Percentiles rank a stretch among this genome's conserved stretches.
These are phyloP conservation scores for Tuberolachnus salignus DNA, from an alignment of 2,888 invertebrate genomes.

Conservation along the genomic window DNA sequence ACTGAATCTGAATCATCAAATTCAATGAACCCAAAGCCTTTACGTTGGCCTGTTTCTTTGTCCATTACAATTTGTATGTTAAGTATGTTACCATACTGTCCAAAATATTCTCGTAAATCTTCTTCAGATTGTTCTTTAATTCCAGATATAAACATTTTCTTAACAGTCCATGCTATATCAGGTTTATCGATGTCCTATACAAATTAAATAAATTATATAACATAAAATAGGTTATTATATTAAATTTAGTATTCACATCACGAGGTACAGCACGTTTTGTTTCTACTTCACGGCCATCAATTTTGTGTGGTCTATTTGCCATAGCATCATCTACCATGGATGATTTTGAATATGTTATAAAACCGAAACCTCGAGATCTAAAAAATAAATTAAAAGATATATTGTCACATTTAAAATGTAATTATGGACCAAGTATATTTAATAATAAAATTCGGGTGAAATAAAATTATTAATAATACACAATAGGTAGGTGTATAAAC, in stretches of 20 bases:
- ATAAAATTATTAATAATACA: not conserved
- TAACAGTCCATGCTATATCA: slow-evolving; percentile 90
- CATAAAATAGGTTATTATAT: not conserved
- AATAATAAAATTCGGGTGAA: not conserved
- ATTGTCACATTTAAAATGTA: not conserved
- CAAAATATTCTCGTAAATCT: slow-evolving; percentile 81
- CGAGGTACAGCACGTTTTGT: slow-evolving; percentile 96
- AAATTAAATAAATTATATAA: slow-evolving; percentile 24
- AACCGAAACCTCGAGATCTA: slow-evolving; percentile 94
- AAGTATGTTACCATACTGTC: slow-evolving; percentile 79
- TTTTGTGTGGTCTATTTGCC: slow-evolving; percentile 67
- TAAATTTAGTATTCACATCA: slow-evolving; percentile 63
- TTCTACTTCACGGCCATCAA: slow-evolving; percentile 82
- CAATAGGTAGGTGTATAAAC: no score
- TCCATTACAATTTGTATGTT: slow-evolving; percentile 87
- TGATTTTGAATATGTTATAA: slow-evolving; percentile 92
- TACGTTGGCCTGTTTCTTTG: slow-evolving; percentile 89
- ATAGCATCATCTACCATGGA: slow-evolving; percentile 97
- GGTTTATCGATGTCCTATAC: slow-evolving; percentile 84
- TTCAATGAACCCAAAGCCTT: slow-evolving; percentile 95
- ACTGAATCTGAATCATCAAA: slow-evolving; percentile 97
- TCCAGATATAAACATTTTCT: slow-evolving; percentile 93
- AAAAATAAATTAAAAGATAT: slow-evolving; percentile 62
- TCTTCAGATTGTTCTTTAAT: slow-evolving; percentile 91
- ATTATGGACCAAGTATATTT: not conserved